Conservation (phyloP, 2,113 vertebrate species). For the Apodemus sylvaticus region DNA sequence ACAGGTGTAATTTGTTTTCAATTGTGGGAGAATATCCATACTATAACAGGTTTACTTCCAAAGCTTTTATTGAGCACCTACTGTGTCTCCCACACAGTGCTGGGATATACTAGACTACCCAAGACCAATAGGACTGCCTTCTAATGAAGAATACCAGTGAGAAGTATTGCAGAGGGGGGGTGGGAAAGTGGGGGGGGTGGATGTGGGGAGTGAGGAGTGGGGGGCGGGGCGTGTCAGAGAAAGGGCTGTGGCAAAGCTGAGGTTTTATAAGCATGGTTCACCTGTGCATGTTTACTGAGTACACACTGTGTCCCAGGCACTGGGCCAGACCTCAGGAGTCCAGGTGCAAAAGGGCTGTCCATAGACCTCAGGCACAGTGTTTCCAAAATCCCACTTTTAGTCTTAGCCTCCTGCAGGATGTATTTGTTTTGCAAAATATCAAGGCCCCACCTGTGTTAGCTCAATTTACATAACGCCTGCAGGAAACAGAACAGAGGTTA, state of each 20-base stretch:
- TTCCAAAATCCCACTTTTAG: neutral
- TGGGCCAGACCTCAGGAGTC: neutral
- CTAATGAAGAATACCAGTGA: accelerated
- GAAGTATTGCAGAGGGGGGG: accelerated
- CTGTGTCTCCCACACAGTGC: no score
- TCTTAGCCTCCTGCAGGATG: neutral
- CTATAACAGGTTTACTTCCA: neutral
- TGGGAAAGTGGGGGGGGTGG: no score
- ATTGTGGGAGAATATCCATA: neutral
- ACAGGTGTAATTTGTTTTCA: neutral
- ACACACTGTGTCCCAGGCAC: neutral
- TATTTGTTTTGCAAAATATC: neutral
- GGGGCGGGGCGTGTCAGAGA: accelerated
- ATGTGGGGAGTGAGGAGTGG: no score
- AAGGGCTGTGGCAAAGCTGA: neutral
- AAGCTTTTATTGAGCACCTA: neutral
- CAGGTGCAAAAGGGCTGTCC: neutral
- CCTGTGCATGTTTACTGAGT: neutral
- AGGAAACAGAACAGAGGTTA: neutral
- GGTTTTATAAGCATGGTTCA: neutral
- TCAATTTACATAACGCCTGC: neutral
- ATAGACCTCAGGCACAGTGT: neutral
- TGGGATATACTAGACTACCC: no score
- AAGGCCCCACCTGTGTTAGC: neutral
- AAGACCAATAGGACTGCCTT: neutral